Conservation (phyloP, 2,113 vertebrate species). For the Podarcis raffonei region DNA sequence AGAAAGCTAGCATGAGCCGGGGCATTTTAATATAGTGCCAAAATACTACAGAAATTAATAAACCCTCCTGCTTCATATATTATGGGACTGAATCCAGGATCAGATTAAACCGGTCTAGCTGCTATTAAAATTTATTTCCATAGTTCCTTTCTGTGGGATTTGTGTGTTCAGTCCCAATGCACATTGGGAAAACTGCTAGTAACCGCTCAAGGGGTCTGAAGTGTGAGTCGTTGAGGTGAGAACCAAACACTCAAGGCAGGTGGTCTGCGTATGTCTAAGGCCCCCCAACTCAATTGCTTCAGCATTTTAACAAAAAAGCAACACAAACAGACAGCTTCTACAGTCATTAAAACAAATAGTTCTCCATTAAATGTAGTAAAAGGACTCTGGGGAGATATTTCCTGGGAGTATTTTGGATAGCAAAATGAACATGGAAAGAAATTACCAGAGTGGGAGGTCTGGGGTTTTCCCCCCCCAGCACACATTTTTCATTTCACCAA, state of each 20-base stretch:
- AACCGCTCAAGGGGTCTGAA: fast-evolving
- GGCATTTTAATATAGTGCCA: background rate
- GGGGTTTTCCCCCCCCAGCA: background rate
- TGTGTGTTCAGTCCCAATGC: fast-evolving
- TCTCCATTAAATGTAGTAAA: background rate
- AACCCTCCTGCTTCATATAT: background rate
- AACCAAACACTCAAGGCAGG: background rate
- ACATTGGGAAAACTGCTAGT: fast-evolving
- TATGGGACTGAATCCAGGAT: background rate
- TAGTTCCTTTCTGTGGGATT: background rate
- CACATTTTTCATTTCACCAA: background rate
- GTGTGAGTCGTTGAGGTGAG: background rate
- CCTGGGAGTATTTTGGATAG: constrained; percentile 30
- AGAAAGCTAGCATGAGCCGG: background rate
- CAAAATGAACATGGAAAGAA: constrained; percentile 20
- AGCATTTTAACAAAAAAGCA: background rate
- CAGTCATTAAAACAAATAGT: constrained; percentile 50
- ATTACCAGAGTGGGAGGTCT: constrained; percentile 53
- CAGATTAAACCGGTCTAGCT: background rate
- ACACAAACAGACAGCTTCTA: background rate
- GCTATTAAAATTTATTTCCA: fast-evolving
- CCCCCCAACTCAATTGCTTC: background rate
- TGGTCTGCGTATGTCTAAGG: background rate
- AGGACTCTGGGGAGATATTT: constrained; percentile 41
- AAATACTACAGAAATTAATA: background rate